Evolutionary conservation across 2,888 invertebrate species (phyloP), one percentile per base, ranked within the genome.

Genomic region (Aethes cnicana): DNA sequence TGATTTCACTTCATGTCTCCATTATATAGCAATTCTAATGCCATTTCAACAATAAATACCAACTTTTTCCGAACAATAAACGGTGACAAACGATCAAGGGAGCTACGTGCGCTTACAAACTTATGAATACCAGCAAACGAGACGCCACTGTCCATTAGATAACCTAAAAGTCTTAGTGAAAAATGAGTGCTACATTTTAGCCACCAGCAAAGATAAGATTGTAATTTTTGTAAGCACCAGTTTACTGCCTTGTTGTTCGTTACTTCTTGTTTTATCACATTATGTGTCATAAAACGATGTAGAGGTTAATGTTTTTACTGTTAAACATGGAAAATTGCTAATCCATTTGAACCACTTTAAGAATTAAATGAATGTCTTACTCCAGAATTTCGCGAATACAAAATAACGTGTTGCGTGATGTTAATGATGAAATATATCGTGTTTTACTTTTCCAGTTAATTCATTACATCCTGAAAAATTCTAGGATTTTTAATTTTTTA

Each of bases 211-310:
- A 33, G n/a, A 8, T 35, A 26, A 7, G n/a, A 43, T 43, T 11
- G 49, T 23, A 43, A 20, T 33, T 33, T 33, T 33, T 33, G 5
- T 44, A 44, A 44, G 23, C 23, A 36, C 43, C 25, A 36, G 28
- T 49, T 50, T 50, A 50, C 28, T 43, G 36, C 36, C 21, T 36
- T 50, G 49, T 50, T 50, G 43, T 50, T 50, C 36, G 33, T 43
- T 50, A 35, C 43, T 43, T 50, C n/a, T 23, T 43, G 43, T 50
- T 50, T 50, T 50, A 50, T 17, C 28, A 23, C 32, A 20, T 35
- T 43, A 23, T 23, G 28, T 42, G 49, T 36, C 42, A 42, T 43
- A 50, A 50, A 50, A 35, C 35, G 35, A 35, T 43, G 43, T 43
- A 50, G 43, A 20, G 25, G 33, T 41, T 25, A 48, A 17, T 1